Conservation (phyloP, 2,797 vertebrate species). For the Pyrocephalus nanus region DNA sequence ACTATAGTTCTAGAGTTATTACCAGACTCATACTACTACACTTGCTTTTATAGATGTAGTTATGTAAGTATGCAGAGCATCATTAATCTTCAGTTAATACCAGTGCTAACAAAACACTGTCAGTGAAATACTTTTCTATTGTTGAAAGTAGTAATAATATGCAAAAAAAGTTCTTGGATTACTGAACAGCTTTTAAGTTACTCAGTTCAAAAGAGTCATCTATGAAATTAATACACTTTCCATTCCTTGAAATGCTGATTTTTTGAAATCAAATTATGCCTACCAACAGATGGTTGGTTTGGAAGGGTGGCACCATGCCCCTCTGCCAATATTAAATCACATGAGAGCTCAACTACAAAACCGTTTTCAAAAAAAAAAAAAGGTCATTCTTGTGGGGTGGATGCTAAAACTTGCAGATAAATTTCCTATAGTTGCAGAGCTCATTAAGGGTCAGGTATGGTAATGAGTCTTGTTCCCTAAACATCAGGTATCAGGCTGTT, state of each 20-base stretch:
- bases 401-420: neutral
- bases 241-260: neutral
- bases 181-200: neutral
- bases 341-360: neutral
- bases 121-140: neutral
- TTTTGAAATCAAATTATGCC: neutral
- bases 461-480: neutral
- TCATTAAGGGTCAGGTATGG: neutral
- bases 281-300: neutral
- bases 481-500: rapidly evolving
- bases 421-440: neutral
- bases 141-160: neutral
- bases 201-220: neutral
- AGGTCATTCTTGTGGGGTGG: rapidly evolving
- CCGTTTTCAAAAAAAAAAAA: neutral
- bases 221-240: neutral
- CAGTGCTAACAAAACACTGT: neutral
- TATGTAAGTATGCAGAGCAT: neutral
- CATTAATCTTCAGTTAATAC: neutral
- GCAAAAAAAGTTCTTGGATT: neutral
- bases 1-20: neutral
- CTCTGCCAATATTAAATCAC: neutral
- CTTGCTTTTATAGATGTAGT: neutral
- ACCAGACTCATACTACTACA: neutral
- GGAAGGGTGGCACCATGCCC: rapidly evolving